Conservation (phyloP, 2,888 invertebrate species). For the Masnerella sp. region DNA sequence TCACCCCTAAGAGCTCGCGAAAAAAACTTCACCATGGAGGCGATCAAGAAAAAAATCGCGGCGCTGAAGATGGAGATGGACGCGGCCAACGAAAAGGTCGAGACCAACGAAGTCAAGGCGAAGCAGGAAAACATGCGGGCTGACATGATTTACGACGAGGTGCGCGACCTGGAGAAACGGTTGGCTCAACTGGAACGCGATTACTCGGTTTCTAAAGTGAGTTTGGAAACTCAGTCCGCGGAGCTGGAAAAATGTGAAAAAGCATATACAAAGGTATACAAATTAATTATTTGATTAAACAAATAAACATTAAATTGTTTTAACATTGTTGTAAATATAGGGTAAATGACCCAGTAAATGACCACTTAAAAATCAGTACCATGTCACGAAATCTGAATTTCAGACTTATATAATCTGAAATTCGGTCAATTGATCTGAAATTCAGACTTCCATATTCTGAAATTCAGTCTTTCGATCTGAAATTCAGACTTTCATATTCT, state of each 20-base stretch:
- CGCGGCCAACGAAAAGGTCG: slow-evolving; percentile 83
- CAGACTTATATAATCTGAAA: too few species aligned
- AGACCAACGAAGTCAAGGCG: slow-evolving; percentile 82
- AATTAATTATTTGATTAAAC: too few species aligned
- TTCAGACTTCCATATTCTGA: too few species aligned
- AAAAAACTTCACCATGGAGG: slow-evolving; percentile 80
- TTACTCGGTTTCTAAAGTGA: slow-evolving; percentile 91
- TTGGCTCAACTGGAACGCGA: slow-evolving; percentile 95
- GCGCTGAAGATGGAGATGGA: slow-evolving; percentile 86
- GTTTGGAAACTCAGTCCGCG: slow-evolving; percentile 92
- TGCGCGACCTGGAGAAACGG: slow-evolving; percentile 96
- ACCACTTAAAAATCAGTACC: too few species aligned
- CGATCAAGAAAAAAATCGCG: slow-evolving; percentile 88
- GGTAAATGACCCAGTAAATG: too few species aligned
- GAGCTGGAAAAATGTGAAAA: slow-evolving; percentile 98
- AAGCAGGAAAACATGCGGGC: slow-evolving; percentile 79
- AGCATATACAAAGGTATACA: slow-evolving; percentile 87
- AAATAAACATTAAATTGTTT: too few species aligned
- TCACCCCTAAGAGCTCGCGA: too few species aligned
- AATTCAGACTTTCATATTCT: too few species aligned
- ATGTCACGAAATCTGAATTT: too few species aligned
- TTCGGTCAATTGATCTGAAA: too few species aligned
- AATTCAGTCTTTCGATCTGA: too few species aligned
- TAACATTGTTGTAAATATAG: too few species aligned
- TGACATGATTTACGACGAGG: slow-evolving; percentile 89